These are phyloP conservation scores for Bostrychus sinensis DNA, from an alignment of 2,113 vertebrate genomes.

Conservation along the genomic window DNA sequence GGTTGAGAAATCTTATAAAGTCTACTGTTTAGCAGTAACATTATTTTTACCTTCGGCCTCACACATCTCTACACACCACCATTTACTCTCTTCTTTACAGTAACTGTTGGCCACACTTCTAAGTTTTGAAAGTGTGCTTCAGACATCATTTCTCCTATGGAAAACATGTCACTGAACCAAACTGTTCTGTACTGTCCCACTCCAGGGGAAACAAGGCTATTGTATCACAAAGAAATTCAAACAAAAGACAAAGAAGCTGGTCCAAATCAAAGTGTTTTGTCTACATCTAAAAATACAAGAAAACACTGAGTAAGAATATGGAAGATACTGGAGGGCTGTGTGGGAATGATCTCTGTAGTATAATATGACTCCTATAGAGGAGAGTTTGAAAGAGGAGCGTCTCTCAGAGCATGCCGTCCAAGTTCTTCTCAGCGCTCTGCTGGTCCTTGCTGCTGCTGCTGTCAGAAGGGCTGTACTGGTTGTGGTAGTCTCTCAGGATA, in stretches of 20 bases:
- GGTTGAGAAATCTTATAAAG: no score
- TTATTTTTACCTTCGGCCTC: no score
- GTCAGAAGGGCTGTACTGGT: constrained; percentile 88
- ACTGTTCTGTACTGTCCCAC: background rate
- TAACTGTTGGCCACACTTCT: no score
- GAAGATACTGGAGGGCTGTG: constrained; percentile 4
- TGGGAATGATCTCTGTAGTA: background rate
- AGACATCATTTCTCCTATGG: no score
- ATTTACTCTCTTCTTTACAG: no score
- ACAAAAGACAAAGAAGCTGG: background rate
- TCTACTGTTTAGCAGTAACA: no score
- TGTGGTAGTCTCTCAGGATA: constrained; percentile 94
- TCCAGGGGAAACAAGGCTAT: background rate
- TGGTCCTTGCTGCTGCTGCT: constrained; percentile 59
- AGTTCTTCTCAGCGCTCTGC: constrained; percentile 90
- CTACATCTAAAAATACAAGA: background rate
- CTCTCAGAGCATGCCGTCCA: constrained; percentile 87
- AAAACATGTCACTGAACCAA: background rate
- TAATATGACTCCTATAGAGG: background rate
- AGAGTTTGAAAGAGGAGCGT: no score
- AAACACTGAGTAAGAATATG: background rate
- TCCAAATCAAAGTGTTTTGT: background rate
- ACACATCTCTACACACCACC: no score
- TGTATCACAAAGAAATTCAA: background rate
- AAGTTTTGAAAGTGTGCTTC: no score